Base-by-base conservation (phyloP, 2,888 invertebrate genomes). In the Ctena decussata region DNA sequence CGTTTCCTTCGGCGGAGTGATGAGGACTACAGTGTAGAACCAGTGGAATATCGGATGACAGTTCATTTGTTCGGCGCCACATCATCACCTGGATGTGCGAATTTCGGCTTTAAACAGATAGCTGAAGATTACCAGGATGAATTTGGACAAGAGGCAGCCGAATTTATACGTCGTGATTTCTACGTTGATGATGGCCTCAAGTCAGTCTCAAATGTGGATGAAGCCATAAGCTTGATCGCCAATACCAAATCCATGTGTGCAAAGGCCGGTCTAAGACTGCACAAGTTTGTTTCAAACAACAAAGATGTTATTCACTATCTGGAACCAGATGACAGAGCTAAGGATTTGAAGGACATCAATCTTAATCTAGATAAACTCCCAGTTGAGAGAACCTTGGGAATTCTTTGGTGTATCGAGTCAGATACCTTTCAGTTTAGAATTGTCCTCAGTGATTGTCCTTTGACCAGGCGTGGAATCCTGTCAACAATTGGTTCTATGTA, bases 131-230 rank as follows among this genome's bases (percentile, higher is more conserved):
- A 57, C 41, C 80, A 84, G 49, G 21, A 18, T 21, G 32, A 79
- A 24, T 77, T 82, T 76, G 74, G 84, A 21, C 44, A 35, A 3
- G 80, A 81, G n/a, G 82, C 57, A n/a, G 76, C 80, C 24, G 65
- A 85, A 15, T 88, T 89, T 32, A 32, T 90, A n/a, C 30, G 74
- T 18, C 32, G 76, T 3, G 74, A 89, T 57, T 90, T 91, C 49
- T 90, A 89, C 57, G 90, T 91, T 0, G 91, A 91, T 70, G 89
- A 90, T 65, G 90, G 90, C 2, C 32, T 91, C 35, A 82, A 73
- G 24, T 83, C 83, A 1, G 80, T 88, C 3, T 41, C 73, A 12
- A 72, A 86, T 24, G 60, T 71, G n/a, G 46, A 65, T 37, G 82
- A 87, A 49, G 87, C 85, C 12, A 76, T 82, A 27, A n/a, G 37